phyloP scores from a whole-genome alignment of 1,140 invertebrate species.

The Papilio glaucus region DNA sequence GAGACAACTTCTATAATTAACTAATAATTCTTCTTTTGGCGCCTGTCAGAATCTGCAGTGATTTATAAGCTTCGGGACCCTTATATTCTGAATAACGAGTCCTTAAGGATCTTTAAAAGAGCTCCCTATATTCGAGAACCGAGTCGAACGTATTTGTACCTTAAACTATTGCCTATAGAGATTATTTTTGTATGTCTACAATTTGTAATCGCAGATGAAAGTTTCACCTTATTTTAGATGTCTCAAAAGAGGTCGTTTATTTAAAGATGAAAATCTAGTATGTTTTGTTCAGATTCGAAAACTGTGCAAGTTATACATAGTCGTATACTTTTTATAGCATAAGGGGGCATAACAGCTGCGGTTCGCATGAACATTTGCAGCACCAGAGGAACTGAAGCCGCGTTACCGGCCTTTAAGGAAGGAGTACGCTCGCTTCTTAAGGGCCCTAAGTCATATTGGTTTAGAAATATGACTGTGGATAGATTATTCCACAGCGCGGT shows the following conservation, averaged over 20 bases:
- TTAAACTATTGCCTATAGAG: background rate
- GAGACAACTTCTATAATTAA: background rate
- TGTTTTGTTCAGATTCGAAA: background rate
- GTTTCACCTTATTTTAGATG: background rate
- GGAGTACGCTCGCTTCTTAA: no score
- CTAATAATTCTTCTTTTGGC: conserved; percentile 20
- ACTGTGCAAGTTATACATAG: no score
- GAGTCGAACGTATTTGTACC: background rate
- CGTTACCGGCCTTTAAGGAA: no score
- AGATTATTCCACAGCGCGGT: no score
- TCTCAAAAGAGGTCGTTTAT: conserved; percentile 3
- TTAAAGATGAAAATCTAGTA: background rate
- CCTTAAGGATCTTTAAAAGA: conserved; percentile 15
- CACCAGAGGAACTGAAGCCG: no score
- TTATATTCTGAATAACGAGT: conserved; percentile 19
- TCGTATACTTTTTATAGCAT: no score
- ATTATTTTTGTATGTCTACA: background rate
- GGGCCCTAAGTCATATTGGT: no score
- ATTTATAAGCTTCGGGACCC: conserved; percentile 15
- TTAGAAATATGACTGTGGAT: no score
- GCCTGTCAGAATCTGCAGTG: background rate
- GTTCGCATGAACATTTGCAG: no score
- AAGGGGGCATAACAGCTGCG: no score
- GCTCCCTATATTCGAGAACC: background rate
- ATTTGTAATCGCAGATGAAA: conserved; percentile 19